Percentiles rank a stretch among this genome's conserved stretches.
phyloP scores from a whole-genome alignment of 2,888 invertebrate species.

The Drosophila neutralis region DNA sequence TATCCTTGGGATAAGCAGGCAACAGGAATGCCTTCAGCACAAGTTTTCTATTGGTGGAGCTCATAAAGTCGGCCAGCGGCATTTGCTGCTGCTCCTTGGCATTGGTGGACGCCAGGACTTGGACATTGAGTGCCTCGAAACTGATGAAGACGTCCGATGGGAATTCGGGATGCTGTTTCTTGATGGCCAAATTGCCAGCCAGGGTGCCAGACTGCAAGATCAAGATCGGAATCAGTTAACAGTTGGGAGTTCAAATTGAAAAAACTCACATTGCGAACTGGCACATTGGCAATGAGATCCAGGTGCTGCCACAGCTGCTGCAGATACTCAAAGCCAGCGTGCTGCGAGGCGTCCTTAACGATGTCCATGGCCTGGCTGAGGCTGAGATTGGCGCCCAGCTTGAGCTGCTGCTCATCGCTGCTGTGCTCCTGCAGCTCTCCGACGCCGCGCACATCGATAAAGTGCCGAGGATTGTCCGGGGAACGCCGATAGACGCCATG shows the following conservation, averaged over 20 bases:
- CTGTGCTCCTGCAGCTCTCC: conserved; percentile 86
- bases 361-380: conserved; percentile 86
- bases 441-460: conserved; percentile 88
- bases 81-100: conserved; percentile 85
- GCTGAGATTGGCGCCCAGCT: conserved; percentile 85
- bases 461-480: conserved; percentile 84
- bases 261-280: conserved; percentile 88
- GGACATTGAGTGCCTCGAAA: conserved; percentile 82
- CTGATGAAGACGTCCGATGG: conserved; percentile 89
- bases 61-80: conserved; percentile 86
- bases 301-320: conserved; percentile 86
- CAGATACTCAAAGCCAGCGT: conserved; percentile 86
- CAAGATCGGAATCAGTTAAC: neutral
- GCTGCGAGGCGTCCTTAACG: conserved; percentile 74
- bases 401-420: conserved; percentile 69
- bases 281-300: conserved; percentile 88
- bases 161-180: conserved; percentile 88
- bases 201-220: conserved; percentile 87
- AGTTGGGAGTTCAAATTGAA: neutral
- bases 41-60: conserved; percentile 87
- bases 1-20: conserved; percentile 85
- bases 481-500: conserved; percentile 87
- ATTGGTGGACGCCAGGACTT: conserved; percentile 62
- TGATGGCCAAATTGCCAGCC: conserved; percentile 90
- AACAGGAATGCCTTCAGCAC: conserved; percentile 87